Evolutionary conservation across 2,113 vertebrate species (phyloP), one percentile per base, ranked within the genome.

Genomic region (Sprattus sprattus): DNA sequence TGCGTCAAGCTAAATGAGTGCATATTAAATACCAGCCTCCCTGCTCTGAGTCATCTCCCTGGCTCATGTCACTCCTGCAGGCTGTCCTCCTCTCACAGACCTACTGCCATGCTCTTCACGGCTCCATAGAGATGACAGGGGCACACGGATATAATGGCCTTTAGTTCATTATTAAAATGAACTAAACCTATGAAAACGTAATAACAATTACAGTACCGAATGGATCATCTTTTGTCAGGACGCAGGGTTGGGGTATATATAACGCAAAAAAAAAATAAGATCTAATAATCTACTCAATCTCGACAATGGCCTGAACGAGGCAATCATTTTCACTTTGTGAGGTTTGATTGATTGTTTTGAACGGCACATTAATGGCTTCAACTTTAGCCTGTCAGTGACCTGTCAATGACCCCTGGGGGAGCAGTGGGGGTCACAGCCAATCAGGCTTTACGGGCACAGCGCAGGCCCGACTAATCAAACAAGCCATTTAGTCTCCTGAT

Each of bases 401-500:
- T 89, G 71, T 57, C 86, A 88, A 83, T 88, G 88, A 89, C 85
- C 88, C 89, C 84, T 86, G 88, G 85, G 85, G 86, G 81, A 75
- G 60, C 18, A 47, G 10, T 52, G 86, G 71, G 82, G 91, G 92
- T 92, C 91, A 91, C 84, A 89, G 81, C 87, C 87, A 87, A 92
- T 93, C 91, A 90, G 88, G 87, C 91, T 91, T 89, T 82, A 83
- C 78, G 86, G 90, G 88, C 88, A 75, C 86, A 88, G 91, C 90
- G 91, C 89, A 92, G 91, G 64, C 90, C 90, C 81, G 82, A 92
- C 90, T 90, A 92, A 92, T 93, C 57, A n/a, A 82, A 18, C 82
- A 28, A 57, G 54, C 45, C 82, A 46, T 85, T 85, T 52, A 25
- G 11, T n/a, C 45, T 71, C 83, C 46, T 28, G n/a, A 45, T 45